Evolutionary conservation across 2,888 invertebrate species (phyloP).

Genomic region (Xylota sylvarum): DNA sequence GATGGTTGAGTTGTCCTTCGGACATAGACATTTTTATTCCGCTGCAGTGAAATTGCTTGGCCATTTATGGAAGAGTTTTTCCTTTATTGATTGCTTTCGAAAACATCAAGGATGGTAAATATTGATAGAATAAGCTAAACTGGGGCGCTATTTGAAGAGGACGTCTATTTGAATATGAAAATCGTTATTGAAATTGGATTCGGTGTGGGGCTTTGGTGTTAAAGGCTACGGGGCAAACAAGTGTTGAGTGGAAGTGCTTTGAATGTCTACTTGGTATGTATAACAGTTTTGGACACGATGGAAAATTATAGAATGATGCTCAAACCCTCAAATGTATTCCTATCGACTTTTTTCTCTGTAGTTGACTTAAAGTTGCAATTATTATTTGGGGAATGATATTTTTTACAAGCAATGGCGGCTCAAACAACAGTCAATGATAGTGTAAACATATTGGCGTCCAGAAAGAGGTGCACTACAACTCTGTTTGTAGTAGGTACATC

Average conservation of each 20-base stretch:
- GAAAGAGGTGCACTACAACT: too few relatives aligned
- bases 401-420: too few relatives aligned
- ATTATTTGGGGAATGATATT: too few relatives aligned
- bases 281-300: too few relatives aligned
- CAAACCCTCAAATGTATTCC: too few relatives aligned
- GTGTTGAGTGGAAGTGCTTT: neutral
- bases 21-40: slow-evolving; percentile 16
- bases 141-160: neutral
- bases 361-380: too few relatives aligned
- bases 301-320: too few relatives aligned
- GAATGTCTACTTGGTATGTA: neutral
- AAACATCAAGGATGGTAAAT: slow-evolving; percentile 29
- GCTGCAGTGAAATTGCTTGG: slow-evolving; percentile 31
- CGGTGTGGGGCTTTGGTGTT: neutral
- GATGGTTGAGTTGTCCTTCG: neutral
- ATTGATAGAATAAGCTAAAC: slow-evolving; percentile 36
- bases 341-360: too few relatives aligned
- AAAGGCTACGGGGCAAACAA: neutral
- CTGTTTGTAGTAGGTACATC: too few relatives aligned
- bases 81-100: slow-evolving; percentile 34
- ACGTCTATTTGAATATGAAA: slow-evolving; percentile 14
- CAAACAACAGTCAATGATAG: too few relatives aligned
- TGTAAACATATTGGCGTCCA: too few relatives aligned
- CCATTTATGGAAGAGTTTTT: slow-evolving; percentile 16
- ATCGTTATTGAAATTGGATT: slow-evolving; percentile 8